A percentile compares a stretch with the other conserved stretches of the same genome.
phyloP scores from a whole-genome alignment of 2,113 vertebrate genomes.

The Nipponia nippon region DNA sequence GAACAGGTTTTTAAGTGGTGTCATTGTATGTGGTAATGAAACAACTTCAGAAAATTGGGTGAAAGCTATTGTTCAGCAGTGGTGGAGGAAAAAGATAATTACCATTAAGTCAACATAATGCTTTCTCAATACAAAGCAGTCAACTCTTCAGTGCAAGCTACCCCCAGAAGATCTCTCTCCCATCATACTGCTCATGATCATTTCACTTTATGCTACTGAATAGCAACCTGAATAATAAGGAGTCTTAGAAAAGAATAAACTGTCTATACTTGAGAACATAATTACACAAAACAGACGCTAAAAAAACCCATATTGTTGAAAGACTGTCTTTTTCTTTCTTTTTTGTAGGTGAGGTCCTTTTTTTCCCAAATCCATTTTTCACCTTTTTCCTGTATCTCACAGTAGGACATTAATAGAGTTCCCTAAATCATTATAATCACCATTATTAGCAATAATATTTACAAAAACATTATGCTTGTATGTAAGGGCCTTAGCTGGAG shows the following conservation, averaged over 20 bases:
- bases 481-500: not conserved
- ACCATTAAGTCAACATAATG: conserved; percentile 4
- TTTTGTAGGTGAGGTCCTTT: not conserved
- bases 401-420: not conserved
- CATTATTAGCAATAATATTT: not conserved
- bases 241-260: not conserved
- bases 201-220: not conserved
- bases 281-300: not conserved
- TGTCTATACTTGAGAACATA: not conserved
- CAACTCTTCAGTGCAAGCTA: not conserved
- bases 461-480: not conserved
- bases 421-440: not conserved
- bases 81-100: conserved; percentile 23
- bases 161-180: not conserved
- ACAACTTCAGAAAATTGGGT: conserved; percentile 32
- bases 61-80: conserved; percentile 21
- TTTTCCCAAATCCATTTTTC: not conserved
- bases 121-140: not conserved
- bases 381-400: not conserved
- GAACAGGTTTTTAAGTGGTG: conserved; percentile 45
- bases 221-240: not conserved
- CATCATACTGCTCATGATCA: not conserved
- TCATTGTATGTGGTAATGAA: conserved; percentile 32
- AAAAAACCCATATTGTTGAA: not conserved
- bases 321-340: not conserved